Evolutionary conservation across 2,888 invertebrate species (phyloP), one percentile per base, ranked within the genome.

Genomic region (Cynaeus angustus): DNA sequence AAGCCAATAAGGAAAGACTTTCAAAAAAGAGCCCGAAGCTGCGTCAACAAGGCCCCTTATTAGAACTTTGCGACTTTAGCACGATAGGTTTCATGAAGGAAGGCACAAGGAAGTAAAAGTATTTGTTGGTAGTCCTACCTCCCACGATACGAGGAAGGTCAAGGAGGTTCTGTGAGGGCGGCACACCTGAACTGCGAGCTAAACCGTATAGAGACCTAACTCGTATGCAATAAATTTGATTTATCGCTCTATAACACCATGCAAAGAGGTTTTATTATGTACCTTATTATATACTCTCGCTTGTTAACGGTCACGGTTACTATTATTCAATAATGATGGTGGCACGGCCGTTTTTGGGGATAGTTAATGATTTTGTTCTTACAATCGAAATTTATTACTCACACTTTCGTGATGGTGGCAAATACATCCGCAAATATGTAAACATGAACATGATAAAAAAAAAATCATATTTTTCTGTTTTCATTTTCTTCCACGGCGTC

Each of bases 101-200:
- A 58, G 13, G 46, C 52, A 59, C 45, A 30, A 68, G 62, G 62
- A 68, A 67, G 66, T 67, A 67, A 67, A 67, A 59, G 66, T 48
- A 28, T 50, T 53, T 53, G 38, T 48, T 58, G 59, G 66, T 50
- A 66, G 66, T 59, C 58, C 66, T 61, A 28, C 67, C 68, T 55
- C 68, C 68, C 56, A 68, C 68, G 64, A 41, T 12, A 61, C 48
- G 64, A 69, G 75, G 73, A 78, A 78, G 78, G 75, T 76, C 78
- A 77, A 77, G 76, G 75, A 74, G 75, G 71, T 66, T 71, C 71
- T 74, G 72, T 72, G 76, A 75, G 75, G 74, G 76, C 78, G 78
- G 72, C 72, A 76, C 75, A 75, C 77, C 74, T 75, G 76, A 75
- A 71, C 67, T 66, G 66, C 66, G 10, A 68, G 56, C 58, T 64